Evolutionary conservation across 2,797 vertebrate species (phyloP), one percentile per base, ranked within the genome.

Genomic region (Toxotes lorentzi): DNA sequence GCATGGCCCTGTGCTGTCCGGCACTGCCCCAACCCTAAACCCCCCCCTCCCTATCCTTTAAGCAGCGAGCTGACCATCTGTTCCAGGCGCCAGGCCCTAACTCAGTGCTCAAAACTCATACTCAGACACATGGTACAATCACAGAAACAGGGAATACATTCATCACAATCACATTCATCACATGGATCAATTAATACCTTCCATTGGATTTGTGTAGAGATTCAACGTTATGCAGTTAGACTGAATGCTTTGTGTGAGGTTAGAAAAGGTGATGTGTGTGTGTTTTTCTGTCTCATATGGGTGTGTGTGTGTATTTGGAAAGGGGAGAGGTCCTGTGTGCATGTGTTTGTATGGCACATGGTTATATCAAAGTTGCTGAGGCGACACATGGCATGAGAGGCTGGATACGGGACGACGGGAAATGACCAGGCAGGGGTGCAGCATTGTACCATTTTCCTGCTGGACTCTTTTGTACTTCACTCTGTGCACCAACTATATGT

Each of bases 1-100:
- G 78, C 70, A 48, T 21, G 80, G 56, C 60, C 50, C 59, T 71
- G 81, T 68, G 70, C 59, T 56, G 82, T 73, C 66, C 80, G 35
- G 43, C 75, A 34, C 78, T 41, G 69, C 67, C 78, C 58, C 81
- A 67, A 75, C 80, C 83, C 81, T 87, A 90, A 90, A 85, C 85
- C 84, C 72, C 43, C 65, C 73, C 77, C 72, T 50, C 64, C 78
- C 83, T 70, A 83, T 89, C 87, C 88, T 80, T 90, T 94, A 90
- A 94, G 91, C 89, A 90, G 88, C 10, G 24, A 86, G 84, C 80
- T 85, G 87, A 90, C 94, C 93, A 94, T 94, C 94, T 94, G 92
- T 91, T 91, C 82, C 41, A 87, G 70, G 83, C 74, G 34, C 76
- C 73, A 23, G 66, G 70, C 70, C 81, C 73, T 19, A 75, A 83